Base-by-base conservation (phyloP, 2,797 vertebrate genomes). In the Sparidentex hasta region DNA sequence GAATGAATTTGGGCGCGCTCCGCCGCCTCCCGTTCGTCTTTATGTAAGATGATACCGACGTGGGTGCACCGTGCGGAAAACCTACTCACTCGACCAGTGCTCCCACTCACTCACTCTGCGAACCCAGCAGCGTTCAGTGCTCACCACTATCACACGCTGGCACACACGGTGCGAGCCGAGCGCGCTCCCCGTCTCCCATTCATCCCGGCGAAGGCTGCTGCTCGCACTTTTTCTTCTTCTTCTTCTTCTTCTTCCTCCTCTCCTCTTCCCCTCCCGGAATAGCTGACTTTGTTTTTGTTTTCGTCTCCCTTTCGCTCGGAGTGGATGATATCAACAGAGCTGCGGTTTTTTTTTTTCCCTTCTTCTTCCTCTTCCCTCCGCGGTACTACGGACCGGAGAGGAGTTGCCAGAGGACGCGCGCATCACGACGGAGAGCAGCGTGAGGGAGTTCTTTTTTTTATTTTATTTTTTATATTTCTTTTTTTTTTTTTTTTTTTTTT, bases 31-130 rank as follows among this genome's bases (percentile, higher is more conserved):
- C 69, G 38, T 77, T 74, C 46, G 68, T 65, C 87, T 85, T 87
- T 83, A 87, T 90, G 84, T 88, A 87, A 89, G 76, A 71, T 81
- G 83, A 87, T 81, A 89, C 85, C 81, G 25, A 76, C 80, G 89
- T 88, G 92, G 79, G 87, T 69, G 89, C 86, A 66, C 47, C 59
- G 77, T 81, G 82, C 59, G 41, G 71, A 88, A 38, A 92, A 89
- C 87, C 91, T 74, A 87, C 88, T 82, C 86, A 78, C 82, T 90
- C 82, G 72, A 90, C 90, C 88, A 87, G 78, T 72, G 81, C 83
- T 86, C 88, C 84, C 87, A 87, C 90, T 85, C 88, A 81, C 83
- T 81, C 86, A 58, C 86, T 81, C 70, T 75, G 76, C 88, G 77
- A 87, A 84, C 14, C 83, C 70, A 78, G 83, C 88, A 64, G 66